These are phyloP conservation scores for Agrochola macilenta DNA, from an alignment of 2,888 invertebrate species.

Conservation along the genomic window DNA sequence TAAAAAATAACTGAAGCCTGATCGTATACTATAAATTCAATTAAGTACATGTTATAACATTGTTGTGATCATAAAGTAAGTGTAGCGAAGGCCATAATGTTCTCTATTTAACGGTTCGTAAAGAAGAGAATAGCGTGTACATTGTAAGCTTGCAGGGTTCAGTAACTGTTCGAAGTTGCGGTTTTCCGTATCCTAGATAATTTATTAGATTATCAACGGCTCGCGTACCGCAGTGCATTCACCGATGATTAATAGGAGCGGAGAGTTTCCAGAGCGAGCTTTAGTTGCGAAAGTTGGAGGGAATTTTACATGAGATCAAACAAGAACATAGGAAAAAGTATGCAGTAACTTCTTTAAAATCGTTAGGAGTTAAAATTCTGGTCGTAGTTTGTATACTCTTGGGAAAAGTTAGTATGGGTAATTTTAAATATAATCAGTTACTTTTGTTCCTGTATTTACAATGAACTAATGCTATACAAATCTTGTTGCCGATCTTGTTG, in stretches of 20 bases:
- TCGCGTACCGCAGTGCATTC: conserved; percentile 57
- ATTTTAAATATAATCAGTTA: neutral
- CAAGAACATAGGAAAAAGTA: conserved; percentile 19
- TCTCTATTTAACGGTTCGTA: conserved; percentile 38
- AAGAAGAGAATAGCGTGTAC: conserved; percentile 42
- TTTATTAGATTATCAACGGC: conserved; percentile 72
- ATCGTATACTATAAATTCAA: conserved; percentile 55
- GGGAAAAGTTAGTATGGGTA: conserved; percentile 1
- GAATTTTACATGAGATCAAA: conserved; percentile 57
- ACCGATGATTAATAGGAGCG: conserved; percentile 61
- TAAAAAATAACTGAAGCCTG: conserved; percentile 47
- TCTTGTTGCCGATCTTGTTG: too few species aligned
- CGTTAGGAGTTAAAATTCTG: conserved; percentile 25
- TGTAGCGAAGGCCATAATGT: conserved; percentile 33
- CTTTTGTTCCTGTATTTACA: neutral
- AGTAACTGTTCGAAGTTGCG: conserved; percentile 60
- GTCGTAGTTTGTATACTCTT: conserved; percentile 5
- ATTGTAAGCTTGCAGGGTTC: conserved; percentile 30
- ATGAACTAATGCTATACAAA: neutral
- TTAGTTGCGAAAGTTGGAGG: conserved; percentile 50
- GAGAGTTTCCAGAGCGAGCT: conserved; percentile 40
- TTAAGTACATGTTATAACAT: conserved; percentile 45
- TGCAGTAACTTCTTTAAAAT: conserved; percentile 35
- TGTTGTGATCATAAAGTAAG: conserved; percentile 44
- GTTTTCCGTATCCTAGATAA: conserved; percentile 70